Base-by-base conservation (phyloP, 2,113 vertebrate species). In the Cryptomyrus ogoouensis region DNA sequence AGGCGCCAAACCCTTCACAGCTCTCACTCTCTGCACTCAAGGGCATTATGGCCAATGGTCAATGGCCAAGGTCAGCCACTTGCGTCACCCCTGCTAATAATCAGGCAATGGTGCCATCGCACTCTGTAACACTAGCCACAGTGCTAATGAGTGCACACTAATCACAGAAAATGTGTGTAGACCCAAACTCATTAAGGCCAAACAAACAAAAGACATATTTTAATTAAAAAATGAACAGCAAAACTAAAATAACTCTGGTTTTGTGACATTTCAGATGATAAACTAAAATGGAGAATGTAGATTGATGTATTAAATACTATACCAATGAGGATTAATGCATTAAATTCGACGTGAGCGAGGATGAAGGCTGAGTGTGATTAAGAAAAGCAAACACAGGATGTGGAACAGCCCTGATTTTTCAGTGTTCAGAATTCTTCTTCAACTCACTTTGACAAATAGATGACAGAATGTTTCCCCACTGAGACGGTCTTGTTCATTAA, bases 361-460 rank as follows among this genome's bases (percentile, higher is more conserved):
- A 77, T 35, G 70, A 77, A 77, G 15, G 31, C 62, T 77, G 15
- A 5, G 70, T 35, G 35, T 77, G 70, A 77, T 77, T 77, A 77
- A 77, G 35, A 53, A 88, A 58, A 77, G 35, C 24, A 88, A 58
- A 77, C 35, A 77, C 27, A 77, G 35, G 31, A 35, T 39, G 70
- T 77, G 70, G 70, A 88, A 24, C 88, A 77, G 49, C 70, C 27
- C n/a, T 74, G 47, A 89, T 84, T 84, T 89, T 44, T 53, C 77
- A 89, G 42, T 15, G 74, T 89, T 83, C 24, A 52, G 84, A 52
- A 84, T 84, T 58, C 53, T 89, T 50, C 89, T 89, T 83, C 39
- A 89, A 62, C 39, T 83, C 49, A 27, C 80, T 85, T 44, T 89
- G 89, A 89, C 53, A 85, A 15, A 17, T 12, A 90, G 89, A 70